Base-by-base conservation (phyloP, 1,140 invertebrate species). In the Physella acuta region DNA sequence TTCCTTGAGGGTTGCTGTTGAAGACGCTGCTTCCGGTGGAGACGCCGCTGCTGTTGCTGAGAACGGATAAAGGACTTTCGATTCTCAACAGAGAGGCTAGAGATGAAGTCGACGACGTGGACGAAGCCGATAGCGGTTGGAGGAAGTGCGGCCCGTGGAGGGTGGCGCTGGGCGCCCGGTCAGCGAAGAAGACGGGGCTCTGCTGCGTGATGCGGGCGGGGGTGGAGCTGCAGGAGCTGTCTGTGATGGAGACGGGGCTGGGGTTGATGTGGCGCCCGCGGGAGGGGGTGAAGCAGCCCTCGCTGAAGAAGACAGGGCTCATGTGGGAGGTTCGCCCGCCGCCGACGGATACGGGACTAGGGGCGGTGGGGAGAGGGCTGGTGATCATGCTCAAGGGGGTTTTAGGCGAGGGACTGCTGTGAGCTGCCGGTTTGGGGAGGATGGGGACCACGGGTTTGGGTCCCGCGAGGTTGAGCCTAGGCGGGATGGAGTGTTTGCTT, bases 161-260 rank as follows among this genome's bases (percentile, higher is more conserved):
- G 1, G 33, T 24, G 11, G 55, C 24, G 24, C 17, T 60, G 8
- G 56, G 53, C 14, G 51, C 31, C 52, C 39, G 33, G 36, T 68
- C 66, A 0, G 1, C 56, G n/a, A 68, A 68, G 39, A 68, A 68
- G n/a, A 68, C 66, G 8, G 66, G 66, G 37, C 66, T 68, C 24
- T 39, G 55, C 36, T 68, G 66, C 20, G 39, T 49, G 37, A 52
- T 33, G 24, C 66, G 30, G 26, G 28, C 59, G 1, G 59, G 59
- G 3, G 59, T 61, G 20, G 59, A 61, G 28, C 37, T 61, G 36
- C 36, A 37, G 28, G 34, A 37, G 36, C 59, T 61, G 59, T 44
- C 30, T 44, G 36, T 33, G 17, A 51, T 56, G 2, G 56, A 68
- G 1, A 66, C 20, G 4, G 64, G 64, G 26, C 64, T 61, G 1